phyloP scores from a whole-genome alignment of 1,140 invertebrate genomes.

The Dendroctonus valens region DNA sequence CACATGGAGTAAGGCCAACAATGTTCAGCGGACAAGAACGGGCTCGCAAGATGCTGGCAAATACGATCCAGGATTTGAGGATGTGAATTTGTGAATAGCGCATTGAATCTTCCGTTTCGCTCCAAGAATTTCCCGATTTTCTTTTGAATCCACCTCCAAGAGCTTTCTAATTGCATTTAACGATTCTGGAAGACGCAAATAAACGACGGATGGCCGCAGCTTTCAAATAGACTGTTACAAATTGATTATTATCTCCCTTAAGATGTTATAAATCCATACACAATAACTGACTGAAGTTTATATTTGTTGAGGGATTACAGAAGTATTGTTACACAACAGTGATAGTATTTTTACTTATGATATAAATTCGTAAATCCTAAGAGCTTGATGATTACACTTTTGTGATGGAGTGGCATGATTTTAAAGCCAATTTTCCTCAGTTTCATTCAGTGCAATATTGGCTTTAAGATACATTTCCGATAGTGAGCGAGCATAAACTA shows the following conservation, averaged over 20 bases:
- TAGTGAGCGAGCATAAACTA: neutral
- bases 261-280: constrained; percentile 1
- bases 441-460: neutral
- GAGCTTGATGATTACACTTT: constrained; percentile 5
- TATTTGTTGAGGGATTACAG: constrained; percentile 18
- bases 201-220: neutral
- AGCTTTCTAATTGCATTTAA: too few species aligned
- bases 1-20: too few species aligned
- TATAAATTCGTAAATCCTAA: constrained; percentile 10
- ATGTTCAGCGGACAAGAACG: too few species aligned
- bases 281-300: constrained; percentile 11
- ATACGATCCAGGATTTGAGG: too few species aligned
- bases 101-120: too few species aligned
- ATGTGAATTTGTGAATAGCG: too few species aligned
- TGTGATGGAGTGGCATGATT: constrained; percentile 7
- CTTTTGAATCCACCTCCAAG: too few species aligned
- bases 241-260: neutral
- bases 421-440: constrained; percentile 17
- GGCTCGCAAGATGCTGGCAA: too few species aligned
- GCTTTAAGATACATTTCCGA: constrained; percentile 4
- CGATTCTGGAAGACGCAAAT: too few species aligned
- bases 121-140: too few species aligned
- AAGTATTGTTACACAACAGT: constrained; percentile 28
- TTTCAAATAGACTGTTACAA: constrained; percentile 28
- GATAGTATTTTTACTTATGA: constrained; percentile 26